Conservation (phyloP, 1,140 invertebrate species). For the Melitaea cinxia region DNA sequence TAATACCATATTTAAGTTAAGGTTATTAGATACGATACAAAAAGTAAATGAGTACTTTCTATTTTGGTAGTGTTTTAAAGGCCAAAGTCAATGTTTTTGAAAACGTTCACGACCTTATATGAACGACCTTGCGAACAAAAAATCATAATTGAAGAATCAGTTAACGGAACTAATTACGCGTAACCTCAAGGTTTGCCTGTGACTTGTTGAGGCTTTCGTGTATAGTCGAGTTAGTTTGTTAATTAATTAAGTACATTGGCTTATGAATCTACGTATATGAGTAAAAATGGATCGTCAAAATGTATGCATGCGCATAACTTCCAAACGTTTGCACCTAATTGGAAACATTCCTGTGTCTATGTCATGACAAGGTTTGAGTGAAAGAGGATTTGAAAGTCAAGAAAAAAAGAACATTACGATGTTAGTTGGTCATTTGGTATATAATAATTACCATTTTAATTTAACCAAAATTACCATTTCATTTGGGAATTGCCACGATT, state of each 20-base stretch:
- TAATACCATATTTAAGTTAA: not conserved
- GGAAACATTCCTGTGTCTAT: too few relatives aligned
- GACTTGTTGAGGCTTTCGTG: not conserved
- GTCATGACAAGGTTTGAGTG: too few relatives aligned
- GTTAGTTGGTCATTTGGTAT: too few relatives aligned
- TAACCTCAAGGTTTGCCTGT: not conserved
- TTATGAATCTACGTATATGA: too few relatives aligned
- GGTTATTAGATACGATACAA: not conserved
- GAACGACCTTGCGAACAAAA: not conserved
- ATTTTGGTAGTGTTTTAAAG: not conserved
- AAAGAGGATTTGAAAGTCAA: too few relatives aligned
- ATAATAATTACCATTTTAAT: too few relatives aligned
- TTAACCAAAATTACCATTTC: too few relatives aligned
- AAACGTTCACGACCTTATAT: not conserved
- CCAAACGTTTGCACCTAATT: too few relatives aligned
- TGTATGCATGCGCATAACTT: too few relatives aligned
- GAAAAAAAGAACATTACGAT: too few relatives aligned
- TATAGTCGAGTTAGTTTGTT: not conserved
- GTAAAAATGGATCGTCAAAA: too few relatives aligned
- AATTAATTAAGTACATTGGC: not conserved
- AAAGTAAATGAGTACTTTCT: not conserved
- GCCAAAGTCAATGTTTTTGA: not conserved
- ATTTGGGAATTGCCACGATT: too few relatives aligned
- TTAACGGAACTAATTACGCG: slow-evolving; percentile 8
- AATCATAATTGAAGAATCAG: not conserved